phyloP scores from a whole-genome alignment of 2,113 vertebrate species.

The Tachysurus fulvidraco region DNA sequence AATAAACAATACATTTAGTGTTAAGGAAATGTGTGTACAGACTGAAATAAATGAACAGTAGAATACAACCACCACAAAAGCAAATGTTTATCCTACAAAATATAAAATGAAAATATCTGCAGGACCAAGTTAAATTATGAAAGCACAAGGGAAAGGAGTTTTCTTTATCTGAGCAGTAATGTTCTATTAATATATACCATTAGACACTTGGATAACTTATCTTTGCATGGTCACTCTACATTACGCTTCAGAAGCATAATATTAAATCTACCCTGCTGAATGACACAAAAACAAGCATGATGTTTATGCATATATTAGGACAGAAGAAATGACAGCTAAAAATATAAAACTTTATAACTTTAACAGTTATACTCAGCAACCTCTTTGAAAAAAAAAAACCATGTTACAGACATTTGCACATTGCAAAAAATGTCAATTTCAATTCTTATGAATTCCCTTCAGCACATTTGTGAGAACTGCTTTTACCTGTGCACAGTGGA shows the following conservation, averaged over 20 bases:
- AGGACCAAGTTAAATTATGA: slow-evolving; percentile 39
- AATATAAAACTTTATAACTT: slow-evolving; percentile 66
- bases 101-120: slow-evolving; percentile 45
- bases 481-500: slow-evolving; percentile 27
- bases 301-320: slow-evolving; percentile 31
- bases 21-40: slow-evolving; percentile 82
- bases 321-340: slow-evolving; percentile 71
- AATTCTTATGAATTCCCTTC: slow-evolving; percentile 41
- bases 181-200: slow-evolving; percentile 33
- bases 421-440: slow-evolving; percentile 11
- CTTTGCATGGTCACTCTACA: slow-evolving; percentile 42
- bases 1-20: slow-evolving; percentile 93
- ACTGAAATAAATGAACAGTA: slow-evolving; percentile 66
- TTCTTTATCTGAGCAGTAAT: slow-evolving; percentile 36
- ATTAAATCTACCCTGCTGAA: slow-evolving; percentile 31
- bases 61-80: slow-evolving; percentile 65
- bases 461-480: slow-evolving; percentile 21
- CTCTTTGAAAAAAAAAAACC: slow-evolving; percentile 37
- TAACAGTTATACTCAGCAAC: slow-evolving; percentile 52
- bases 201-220: slow-evolving; percentile 34
- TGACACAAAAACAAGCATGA: slow-evolving; percentile 28
- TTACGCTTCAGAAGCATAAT: slow-evolving; percentile 43
- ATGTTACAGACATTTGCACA: slow-evolving; percentile 30
- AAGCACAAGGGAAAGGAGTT: slow-evolving; percentile 40
- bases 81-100: slow-evolving; percentile 59